Base-by-base conservation (phyloP, 1,140 invertebrate species). In the Dreissena polymorpha region DNA sequence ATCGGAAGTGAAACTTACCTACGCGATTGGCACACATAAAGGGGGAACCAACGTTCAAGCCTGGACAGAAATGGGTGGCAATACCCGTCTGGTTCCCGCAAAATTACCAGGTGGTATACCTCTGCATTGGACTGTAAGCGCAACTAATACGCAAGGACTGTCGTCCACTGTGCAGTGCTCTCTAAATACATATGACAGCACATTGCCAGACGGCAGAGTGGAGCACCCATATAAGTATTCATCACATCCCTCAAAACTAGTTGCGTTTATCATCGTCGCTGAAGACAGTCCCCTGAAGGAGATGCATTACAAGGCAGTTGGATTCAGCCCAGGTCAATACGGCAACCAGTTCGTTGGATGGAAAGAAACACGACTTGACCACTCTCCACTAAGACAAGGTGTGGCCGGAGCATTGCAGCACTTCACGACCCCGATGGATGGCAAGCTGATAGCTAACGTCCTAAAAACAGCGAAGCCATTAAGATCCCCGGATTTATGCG, bases 11-110 rank as follows among this genome's bases (percentile, higher is more conserved):
- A 79, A 70, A 23, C 53, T 71, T 13, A 70, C 70, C 10, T 79
- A 79, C 69, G 77, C 67, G 18, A 79, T 79, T 39, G 77, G 77
- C 18, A 79, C 77, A 60, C 29, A 79, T 60, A 65, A 27, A 29
- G 77, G 77, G 12, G 77, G 77, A 10, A 79, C 77, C 6, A 51
- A 79, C 53, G 21, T 79, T 21, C 49, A 55, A 16, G 68, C 57
- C 2, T 79, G 77, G 77, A 79, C 77, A 2, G 53, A 79, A 1
- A 71, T 79, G 53, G 68, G 77, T 3, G 77, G 77, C 39, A 71
- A 57, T 49, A 29, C 50, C 12, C 18, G 57, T 5, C 29, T 79
- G 51, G 51, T 70, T 51, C 77, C 77, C n/a, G 21, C 53, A 49
- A 55, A 69, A 63, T 29, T 79, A 27, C 77, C 77, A 0, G 68